Percentiles rank a stretch among this genome's conserved stretches.
These are phyloP conservation scores for Poliocrania exsul DNA, from an alignment of 2,797 vertebrate genomes.

Conservation along the genomic window DNA sequence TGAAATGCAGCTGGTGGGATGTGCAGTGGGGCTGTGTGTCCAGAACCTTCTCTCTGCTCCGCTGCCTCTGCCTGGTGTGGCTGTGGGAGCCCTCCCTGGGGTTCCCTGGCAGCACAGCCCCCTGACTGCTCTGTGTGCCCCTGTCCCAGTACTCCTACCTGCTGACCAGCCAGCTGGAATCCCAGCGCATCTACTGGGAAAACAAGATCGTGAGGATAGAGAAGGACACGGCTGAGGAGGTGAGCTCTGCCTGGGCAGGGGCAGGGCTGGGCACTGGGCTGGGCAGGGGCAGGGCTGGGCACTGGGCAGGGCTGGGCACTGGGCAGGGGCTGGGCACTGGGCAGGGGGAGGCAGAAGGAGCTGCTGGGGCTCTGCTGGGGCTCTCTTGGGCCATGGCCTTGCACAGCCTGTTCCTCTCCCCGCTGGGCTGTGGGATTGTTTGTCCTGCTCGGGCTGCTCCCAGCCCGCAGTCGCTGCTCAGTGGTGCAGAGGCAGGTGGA, in stretches of 20 bases:
- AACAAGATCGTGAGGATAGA: constrained; percentile 97
- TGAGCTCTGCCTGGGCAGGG: constrained; percentile 60
- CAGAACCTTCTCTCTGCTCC: background rate
- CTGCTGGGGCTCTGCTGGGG: background rate
- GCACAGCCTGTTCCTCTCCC: background rate
- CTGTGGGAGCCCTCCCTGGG: background rate
- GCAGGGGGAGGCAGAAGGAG: background rate
- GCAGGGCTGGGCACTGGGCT: background rate
- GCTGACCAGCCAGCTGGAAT: constrained; percentile 96
- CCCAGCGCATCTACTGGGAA: constrained; percentile 97
- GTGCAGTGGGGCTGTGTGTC: background rate
- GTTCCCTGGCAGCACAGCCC: background rate
- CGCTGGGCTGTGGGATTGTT: background rate
- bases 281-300: too few species aligned
- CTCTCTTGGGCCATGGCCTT: background rate
- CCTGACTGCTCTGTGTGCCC: background rate
- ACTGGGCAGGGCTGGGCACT: too few species aligned
- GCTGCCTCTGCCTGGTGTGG: background rate
- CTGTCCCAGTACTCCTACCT: constrained; percentile 91
- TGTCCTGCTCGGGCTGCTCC: constrained; percentile 1
- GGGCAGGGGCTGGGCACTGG: too few species aligned
- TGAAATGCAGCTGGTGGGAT: background rate
- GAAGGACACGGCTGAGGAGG: constrained; percentile 96
- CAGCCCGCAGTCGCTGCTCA: constrained; percentile 47
- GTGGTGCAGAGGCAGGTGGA: constrained; percentile 51